These are phyloP conservation scores for Merops nubicus DNA, from an alignment of 2,113 vertebrate species.

Conservation along the genomic window DNA sequence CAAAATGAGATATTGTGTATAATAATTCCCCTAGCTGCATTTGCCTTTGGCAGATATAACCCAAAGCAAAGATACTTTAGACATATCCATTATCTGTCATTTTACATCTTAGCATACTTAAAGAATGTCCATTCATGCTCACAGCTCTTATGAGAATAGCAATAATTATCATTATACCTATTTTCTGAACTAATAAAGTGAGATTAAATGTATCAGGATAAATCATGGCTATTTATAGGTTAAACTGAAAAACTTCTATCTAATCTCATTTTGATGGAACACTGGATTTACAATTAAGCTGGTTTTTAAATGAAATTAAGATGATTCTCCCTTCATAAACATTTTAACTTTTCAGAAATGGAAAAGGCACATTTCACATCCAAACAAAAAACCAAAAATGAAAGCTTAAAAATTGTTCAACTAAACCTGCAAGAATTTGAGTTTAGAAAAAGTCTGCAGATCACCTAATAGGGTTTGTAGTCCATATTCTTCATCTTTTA, in stretches of 20 bases:
- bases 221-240: neutral
- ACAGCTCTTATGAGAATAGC: neutral
- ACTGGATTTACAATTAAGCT: neutral
- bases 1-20: constrained; percentile 43
- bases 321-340: neutral
- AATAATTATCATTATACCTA: neutral
- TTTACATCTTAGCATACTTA: neutral
- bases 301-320: neutral
- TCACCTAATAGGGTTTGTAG: neutral
- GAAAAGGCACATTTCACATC: neutral
- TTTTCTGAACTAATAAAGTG: constrained; percentile 15
- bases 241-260: neutral
- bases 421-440: neutral
- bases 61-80: neutral
- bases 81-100: constrained; percentile 5
- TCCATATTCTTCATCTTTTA: neutral
- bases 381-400: neutral
- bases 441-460: neutral
- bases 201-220: neutral
- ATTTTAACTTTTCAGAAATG: neutral
- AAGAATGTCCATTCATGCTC: neutral
- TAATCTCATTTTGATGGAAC: neutral
- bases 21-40: constrained; percentile 27
- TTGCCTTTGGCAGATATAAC: constrained; percentile 27
- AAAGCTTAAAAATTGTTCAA: neutral